A percentile compares a stretch with the other conserved stretches of the same genome.
Evolutionary conservation across 1,140 invertebrate genomes (phyloP).

Genomic region (Drosophila ogumai): DNA sequence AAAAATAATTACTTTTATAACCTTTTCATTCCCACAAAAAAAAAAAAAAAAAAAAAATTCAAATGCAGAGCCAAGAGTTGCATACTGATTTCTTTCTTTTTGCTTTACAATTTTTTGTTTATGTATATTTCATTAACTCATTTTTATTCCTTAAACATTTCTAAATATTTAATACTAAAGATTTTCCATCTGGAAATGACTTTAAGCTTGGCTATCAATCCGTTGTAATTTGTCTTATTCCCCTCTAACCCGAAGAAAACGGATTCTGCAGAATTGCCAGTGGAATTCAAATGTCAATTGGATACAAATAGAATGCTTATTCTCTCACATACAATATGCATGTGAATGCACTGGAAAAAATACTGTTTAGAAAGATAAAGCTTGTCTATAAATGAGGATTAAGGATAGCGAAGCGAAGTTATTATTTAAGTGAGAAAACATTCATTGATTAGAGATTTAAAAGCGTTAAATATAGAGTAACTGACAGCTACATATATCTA

Average conservation of each 20-base stretch:
- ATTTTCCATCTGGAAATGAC: background rate
- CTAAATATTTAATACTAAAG: no score
- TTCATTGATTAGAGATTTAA: background rate
- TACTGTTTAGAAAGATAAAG: no score
- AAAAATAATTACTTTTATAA: no score
- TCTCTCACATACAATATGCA: background rate
- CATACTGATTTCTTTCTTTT: background rate
- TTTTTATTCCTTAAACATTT: background rate
- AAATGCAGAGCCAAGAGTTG: background rate
- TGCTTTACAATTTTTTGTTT: no score
- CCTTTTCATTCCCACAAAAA: no score
- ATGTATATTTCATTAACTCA: background rate
- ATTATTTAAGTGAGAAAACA: background rate
- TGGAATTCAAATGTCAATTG: conserved; percentile 49
- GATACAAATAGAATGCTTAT: conserved; percentile 31
- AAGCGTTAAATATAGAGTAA: no score
- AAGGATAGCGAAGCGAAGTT: background rate
- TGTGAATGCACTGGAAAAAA: conserved; percentile 1
- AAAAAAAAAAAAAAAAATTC: no score
- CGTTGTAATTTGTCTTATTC: background rate
- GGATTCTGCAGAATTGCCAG: conserved; percentile 3
- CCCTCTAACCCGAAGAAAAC: no score
- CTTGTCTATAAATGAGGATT: background rate
- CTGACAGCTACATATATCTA: no score
- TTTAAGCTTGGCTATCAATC: background rate